Percentiles rank a stretch among this genome's conserved stretches.
Evolutionary conservation across 1,140 invertebrate species (phyloP).

Genomic region (Meloidogyne hapla): DNA sequence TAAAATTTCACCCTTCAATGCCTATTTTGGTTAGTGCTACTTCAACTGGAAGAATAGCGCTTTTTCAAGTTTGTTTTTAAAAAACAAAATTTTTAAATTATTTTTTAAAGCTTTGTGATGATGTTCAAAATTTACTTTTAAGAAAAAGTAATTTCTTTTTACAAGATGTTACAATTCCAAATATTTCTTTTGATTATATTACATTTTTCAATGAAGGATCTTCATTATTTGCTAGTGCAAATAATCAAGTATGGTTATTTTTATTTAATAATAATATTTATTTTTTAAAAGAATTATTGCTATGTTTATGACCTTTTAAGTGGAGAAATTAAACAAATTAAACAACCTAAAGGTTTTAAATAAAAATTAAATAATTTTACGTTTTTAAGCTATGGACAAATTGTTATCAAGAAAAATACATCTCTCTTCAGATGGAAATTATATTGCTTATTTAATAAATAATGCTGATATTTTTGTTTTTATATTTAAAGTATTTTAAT

Average conservation of each 20-base stretch:
- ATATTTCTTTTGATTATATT: slow-evolving; percentile 33
- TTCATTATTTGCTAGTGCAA: slow-evolving; percentile 32
- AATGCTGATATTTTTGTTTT: slow-evolving; percentile 39
- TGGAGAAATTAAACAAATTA: slow-evolving; percentile 35
- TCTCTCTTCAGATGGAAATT: slow-evolving; percentile 39
- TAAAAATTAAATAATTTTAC: background rate
- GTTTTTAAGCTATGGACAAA: slow-evolving; percentile 25
- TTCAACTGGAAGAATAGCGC: slow-evolving; percentile 20
- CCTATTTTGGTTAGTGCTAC: slow-evolving; percentile 43
- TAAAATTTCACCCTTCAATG: slow-evolving; percentile 46
- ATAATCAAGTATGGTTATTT: slow-evolving; percentile 33
- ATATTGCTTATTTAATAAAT: slow-evolving; percentile 40
- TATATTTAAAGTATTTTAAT: slow-evolving; percentile 36
- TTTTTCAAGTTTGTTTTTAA: slow-evolving; percentile 40
- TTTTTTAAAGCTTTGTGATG: slow-evolving; percentile 24
- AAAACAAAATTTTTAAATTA: slow-evolving; percentile 20
- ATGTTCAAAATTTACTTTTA: slow-evolving; percentile 26
- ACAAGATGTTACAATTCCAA: slow-evolving; percentile 36
- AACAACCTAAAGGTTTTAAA: slow-evolving; percentile 13
- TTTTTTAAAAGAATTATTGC: slow-evolving; percentile 40
- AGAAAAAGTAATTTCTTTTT: slow-evolving; percentile 37
- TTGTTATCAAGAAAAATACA: slow-evolving; percentile 1
- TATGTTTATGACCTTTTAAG: slow-evolving; percentile 42
- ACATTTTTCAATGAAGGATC: slow-evolving; percentile 40
- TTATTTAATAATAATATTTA: slow-evolving; percentile 7